Evolutionary conservation across 1,140 invertebrate genomes (phyloP).

Genomic region (Melitaea cinxia): DNA sequence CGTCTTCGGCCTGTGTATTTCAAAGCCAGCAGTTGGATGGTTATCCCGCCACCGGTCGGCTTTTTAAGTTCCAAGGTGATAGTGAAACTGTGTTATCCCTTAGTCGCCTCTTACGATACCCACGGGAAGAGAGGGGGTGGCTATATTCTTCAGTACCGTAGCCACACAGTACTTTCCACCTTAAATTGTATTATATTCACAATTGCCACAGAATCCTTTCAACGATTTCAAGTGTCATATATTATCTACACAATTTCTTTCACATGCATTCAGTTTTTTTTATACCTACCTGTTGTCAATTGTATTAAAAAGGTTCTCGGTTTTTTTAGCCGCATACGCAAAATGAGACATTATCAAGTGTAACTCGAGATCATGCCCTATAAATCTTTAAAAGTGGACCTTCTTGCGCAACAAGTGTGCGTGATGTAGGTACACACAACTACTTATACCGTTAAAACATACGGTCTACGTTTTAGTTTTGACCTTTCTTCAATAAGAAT

Average conservation of each 20-base stretch:
- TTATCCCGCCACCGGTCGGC: too few relatives aligned
- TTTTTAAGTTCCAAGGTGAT: too few relatives aligned
- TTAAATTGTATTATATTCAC: neutral
- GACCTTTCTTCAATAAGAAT: too few relatives aligned
- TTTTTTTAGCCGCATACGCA: constrained; percentile 47
- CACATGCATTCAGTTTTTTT: constrained; percentile 32
- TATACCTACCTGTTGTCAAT: constrained; percentile 46
- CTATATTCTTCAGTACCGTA: too few relatives aligned
- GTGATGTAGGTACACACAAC: constrained; percentile 47
- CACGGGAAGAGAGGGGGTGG: too few relatives aligned
- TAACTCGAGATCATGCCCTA: constrained; percentile 67
- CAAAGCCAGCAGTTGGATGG: too few relatives aligned
- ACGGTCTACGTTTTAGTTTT: neutral
- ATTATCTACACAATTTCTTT: constrained; percentile 9
- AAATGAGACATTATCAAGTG: constrained; percentile 73
- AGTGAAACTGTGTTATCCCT: too few relatives aligned
- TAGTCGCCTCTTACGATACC: too few relatives aligned
- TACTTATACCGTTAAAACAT: neutral
- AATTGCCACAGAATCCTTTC: constrained; percentile 13
- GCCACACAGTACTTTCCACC: too few relatives aligned
- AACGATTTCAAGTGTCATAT: constrained; percentile 9
- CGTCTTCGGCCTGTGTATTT: too few relatives aligned
- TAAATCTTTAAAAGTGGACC: constrained; percentile 67
- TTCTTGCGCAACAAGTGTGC: constrained; percentile 69
- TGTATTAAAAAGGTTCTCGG: constrained; percentile 49